A percentile compares a stretch with the other conserved stretches of the same genome.
These are phyloP conservation scores for Heliconius eleuchia DNA, from an alignment of 1,140 invertebrate genomes.

Conservation along the genomic window DNA sequence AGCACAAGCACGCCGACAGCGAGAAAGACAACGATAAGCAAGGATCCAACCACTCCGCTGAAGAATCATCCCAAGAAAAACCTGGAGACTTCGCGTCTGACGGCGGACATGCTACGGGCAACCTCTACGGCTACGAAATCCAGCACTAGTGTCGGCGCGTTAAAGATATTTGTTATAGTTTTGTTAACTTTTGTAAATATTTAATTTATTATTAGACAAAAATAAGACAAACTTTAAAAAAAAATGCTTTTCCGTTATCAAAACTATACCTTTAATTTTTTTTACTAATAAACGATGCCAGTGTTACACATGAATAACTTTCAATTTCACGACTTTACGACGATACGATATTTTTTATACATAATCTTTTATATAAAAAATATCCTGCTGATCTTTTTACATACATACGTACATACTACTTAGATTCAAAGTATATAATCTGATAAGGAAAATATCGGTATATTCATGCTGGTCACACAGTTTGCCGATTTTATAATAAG, in stretches of 20 bases:
- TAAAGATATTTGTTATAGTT: conserved; percentile 58
- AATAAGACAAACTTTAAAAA: conserved; percentile 15
- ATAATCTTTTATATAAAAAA: not conserved
- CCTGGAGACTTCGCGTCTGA: conserved; percentile 71
- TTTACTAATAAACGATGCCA: conserved; percentile 32
- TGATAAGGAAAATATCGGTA: no score
- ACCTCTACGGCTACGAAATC: conserved; percentile 70
- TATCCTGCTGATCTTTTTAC: not conserved
- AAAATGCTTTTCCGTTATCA: conserved; percentile 20
- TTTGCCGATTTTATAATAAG: no score
- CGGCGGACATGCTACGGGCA: conserved; percentile 56
- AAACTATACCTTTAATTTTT: conserved; percentile 17
- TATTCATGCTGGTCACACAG: no score
- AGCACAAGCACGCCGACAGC: conserved; percentile 57
- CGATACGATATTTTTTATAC: not conserved
- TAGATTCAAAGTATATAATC: no score
- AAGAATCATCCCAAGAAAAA: conserved; percentile 69
- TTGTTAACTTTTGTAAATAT: conserved; percentile 78
- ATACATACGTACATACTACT: not conserved
- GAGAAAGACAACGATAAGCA: conserved; percentile 77
- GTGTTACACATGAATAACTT: not conserved
- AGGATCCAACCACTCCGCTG: conserved; percentile 72
- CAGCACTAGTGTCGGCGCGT: conserved; percentile 55
- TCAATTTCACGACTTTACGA: not conserved
- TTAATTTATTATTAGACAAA: conserved; percentile 52